Base-by-base conservation (phyloP, 2,888 invertebrate genomes). In the Tenodera sinensis region DNA sequence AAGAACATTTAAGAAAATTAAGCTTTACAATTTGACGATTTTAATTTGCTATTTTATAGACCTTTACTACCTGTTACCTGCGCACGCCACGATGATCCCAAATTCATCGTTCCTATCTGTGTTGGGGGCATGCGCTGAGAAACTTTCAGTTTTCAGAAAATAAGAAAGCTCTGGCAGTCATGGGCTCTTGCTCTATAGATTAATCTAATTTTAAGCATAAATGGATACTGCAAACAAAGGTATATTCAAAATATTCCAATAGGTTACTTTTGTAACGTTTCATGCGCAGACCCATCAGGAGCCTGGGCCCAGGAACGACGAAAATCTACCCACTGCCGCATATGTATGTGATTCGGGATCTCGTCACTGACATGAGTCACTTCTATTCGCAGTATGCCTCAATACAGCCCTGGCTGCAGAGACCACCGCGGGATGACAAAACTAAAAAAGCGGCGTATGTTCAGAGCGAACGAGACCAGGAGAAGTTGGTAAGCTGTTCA, bases 301-400 rank as follows among this genome's bases (percentile, higher is more conserved):
- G 20, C 25, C 54, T 71, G 6, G 54, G 3, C 3, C 3, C 3
- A 85, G 28, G 94, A 92, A 94, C 95, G 0, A 93, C 96, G 88
- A 95, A 95, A 89, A 94, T 97, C 89, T 96, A 97, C 92, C 97
- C 97, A 0, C 92, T 97, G 84, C 97, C 97, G 0, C 97, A 97
- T 92, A 96, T 97, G 95, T 97, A 97, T 92, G 96, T 97, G 4
- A 94, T 97, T 87, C 95, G 96, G 92, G 97, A 96, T 91, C 92
- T 96, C 83, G 94, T 96, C 1, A 95, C 96, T 0, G 97, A 97
- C 92, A 96, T 97, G 96, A 95, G 94, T 54, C 95, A 96, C 91
- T 97, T 97, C 93, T 95, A 96, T 91, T 93, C 94, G 9, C 97
- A 96, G 90, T 97, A 97, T 92, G 93, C 94, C 87, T 94, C 94